Percentiles rank a stretch among this genome's conserved stretches.
Evolutionary conservation across 2,888 invertebrate species (phyloP).

Genomic region (Molanna angustata): DNA sequence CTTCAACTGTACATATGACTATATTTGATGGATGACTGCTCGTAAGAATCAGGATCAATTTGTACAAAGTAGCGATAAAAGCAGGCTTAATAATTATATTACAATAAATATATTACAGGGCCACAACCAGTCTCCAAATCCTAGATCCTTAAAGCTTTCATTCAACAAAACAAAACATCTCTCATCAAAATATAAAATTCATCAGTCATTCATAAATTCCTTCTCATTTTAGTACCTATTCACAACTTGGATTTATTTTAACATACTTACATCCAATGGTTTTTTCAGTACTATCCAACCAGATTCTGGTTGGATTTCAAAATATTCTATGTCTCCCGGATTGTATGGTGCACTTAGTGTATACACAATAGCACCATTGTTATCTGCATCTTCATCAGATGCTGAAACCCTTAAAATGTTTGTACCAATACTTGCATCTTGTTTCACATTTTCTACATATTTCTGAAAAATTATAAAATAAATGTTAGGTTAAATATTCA

Average conservation of each 20-base stretch:
- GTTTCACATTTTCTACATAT: slow-evolving; percentile 96
- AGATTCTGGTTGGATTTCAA: slow-evolving; percentile 94
- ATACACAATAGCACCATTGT: slow-evolving; percentile 93
- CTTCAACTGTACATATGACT: slow-evolving; percentile 12
- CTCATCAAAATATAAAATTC: slow-evolving; percentile 9
- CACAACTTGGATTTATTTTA: slow-evolving; percentile 40
- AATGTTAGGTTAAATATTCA: neutral
- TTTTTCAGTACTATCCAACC: slow-evolving; percentile 97
- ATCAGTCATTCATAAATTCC: too few species aligned
- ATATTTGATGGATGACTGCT: slow-evolving; percentile 53
- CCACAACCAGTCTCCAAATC: slow-evolving; percentile 49
- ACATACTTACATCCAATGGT: slow-evolving; percentile 91
- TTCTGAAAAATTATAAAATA: slow-evolving; percentile 76
- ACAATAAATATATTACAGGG: slow-evolving; percentile 25
- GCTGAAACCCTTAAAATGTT: slow-evolving; percentile 93
- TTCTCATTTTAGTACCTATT: slow-evolving; percentile 34
- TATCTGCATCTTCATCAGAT: slow-evolving; percentile 95
- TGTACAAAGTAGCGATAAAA: slow-evolving; percentile 29
- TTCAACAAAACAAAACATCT: slow-evolving; percentile 45
- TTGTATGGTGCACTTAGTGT: slow-evolving; percentile 87
- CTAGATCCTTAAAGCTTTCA: slow-evolving; percentile 57
- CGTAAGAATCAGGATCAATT: slow-evolving; percentile 56
- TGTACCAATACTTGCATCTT: slow-evolving; percentile 93
- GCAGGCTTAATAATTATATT: slow-evolving; percentile 20
- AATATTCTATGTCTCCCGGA: slow-evolving; percentile 88